Evolutionary conservation across 2,113 vertebrate species (phyloP).

Genomic region (Phycodurus eques): DNA sequence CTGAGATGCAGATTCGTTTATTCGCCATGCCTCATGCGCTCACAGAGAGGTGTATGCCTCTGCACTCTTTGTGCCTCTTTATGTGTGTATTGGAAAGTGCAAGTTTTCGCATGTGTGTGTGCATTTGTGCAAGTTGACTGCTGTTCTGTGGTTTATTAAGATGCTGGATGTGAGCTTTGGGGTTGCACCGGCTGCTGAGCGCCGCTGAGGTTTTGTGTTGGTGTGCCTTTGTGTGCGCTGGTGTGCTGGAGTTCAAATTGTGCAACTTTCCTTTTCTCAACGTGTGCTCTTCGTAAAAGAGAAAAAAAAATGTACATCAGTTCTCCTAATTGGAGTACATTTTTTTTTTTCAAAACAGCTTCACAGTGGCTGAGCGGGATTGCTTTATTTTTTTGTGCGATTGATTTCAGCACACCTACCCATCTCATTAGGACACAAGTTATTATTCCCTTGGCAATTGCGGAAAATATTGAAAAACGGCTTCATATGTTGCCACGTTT

Average conservation of each 20-base stretch:
- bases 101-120: slow-evolving; percentile 32
- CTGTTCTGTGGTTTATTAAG: slow-evolving; percentile 71
- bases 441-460: background rate
- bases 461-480: background rate
- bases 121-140: slow-evolving; percentile 51
- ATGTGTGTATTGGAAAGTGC: slow-evolving; percentile 43
- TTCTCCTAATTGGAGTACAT: background rate
- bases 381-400: background rate
- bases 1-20: slow-evolving; percentile 69
- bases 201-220: slow-evolving; percentile 18
- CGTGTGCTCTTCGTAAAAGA: slow-evolving; percentile 13
- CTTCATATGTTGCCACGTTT: background rate
- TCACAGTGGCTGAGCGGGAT: background rate
- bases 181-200: slow-evolving; percentile 50
- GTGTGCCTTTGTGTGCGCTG: slow-evolving; percentile 11
- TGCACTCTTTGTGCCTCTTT: slow-evolving; percentile 32
- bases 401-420: background rate
- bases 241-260: slow-evolving; percentile 24
- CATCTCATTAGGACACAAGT: background rate
- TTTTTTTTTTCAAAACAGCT: background rate
- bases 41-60: slow-evolving; percentile 67
- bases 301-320: background rate
- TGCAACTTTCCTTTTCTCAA: slow-evolving; percentile 10
- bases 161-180: slow-evolving; percentile 67
- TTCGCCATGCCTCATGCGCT: slow-evolving; percentile 59